Evolutionary conservation across 2,797 vertebrate genomes (phyloP).

Genomic region (Rhyacichthys aspro): DNA sequence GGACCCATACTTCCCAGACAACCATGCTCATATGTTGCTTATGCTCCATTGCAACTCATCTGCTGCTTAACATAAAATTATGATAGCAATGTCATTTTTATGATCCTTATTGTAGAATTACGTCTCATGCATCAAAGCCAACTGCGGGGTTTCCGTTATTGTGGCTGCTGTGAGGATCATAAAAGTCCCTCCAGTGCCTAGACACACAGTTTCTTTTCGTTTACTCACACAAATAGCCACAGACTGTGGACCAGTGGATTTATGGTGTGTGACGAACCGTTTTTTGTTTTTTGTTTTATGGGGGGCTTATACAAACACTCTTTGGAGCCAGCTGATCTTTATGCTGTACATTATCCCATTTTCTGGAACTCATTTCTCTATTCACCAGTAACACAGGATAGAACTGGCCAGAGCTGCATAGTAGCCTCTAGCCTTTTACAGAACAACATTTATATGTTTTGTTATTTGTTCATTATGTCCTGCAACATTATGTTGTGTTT

Average conservation of each 20-base stretch:
- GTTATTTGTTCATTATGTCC: conserved; percentile 6
- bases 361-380: conserved; percentile 60
- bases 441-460: background rate
- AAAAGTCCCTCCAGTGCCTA: conserved; percentile 49
- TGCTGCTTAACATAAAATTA: conserved; percentile 59
- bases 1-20: conserved; percentile 49
- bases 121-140: conserved; percentile 57
- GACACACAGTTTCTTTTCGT: conserved; percentile 23
- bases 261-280: conserved; percentile 65
- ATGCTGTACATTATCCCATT: conserved; percentile 71
- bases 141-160: conserved; percentile 56
- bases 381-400: conserved; percentile 51
- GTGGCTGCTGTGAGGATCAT: conserved; percentile 56
- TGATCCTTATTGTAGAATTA: conserved; percentile 57
- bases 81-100: conserved; percentile 69
- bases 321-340: conserved; percentile 67
- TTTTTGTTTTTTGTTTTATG: conserved; percentile 44
- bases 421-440: conserved; percentile 22
- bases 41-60: conserved; percentile 27
- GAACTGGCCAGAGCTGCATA: conserved; percentile 33
- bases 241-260: conserved; percentile 58
- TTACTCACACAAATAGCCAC: conserved; percentile 42
- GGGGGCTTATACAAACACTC: conserved; percentile 67
- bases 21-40: conserved; percentile 45
- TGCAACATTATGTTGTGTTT: conserved; percentile 1